Base-by-base conservation (phyloP, 1,140 invertebrate species). In the Ostrea edulis region DNA sequence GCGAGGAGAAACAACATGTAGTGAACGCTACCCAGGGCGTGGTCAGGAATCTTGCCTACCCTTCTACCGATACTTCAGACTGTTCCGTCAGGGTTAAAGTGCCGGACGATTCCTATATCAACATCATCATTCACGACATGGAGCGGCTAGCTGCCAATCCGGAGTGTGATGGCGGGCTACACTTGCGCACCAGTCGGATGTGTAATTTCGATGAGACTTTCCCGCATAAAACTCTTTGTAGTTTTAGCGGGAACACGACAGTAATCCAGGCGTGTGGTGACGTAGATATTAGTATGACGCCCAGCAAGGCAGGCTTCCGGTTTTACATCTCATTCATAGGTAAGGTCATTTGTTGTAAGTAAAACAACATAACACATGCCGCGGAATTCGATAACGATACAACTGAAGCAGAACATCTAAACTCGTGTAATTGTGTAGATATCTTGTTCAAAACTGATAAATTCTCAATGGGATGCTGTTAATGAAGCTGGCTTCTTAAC, bases 141-240 rank as follows among this genome's bases (percentile, higher is more conserved):
- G 68, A 77, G 68, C 68, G 68, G 9, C 22, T 77, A 1, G 22
- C 68, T 11, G 35, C 68, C 25, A 25, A 25, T 9, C 9, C 22
- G 12, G 29, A 77, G 25, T 77, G 68, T 77, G 68, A 77, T 11
- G 68, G 68, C 14, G 68, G 68, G 12, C 17, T 77, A 35, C 25
- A 12, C 17, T 25, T 77, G 68, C 68, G 68, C 29, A 77, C 68
- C 4, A 29, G 8, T 25, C 68, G 25, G 25, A 35, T 29, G 22
- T 77, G 68, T 77, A 77, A 77, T 77, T 77, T 77, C 29, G 68
- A 77, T 25, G 8, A 77, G 29, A 77, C 68, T 77, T 77, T 77
- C 25, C 68, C 68, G 29, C 68, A 25, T 25, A 77, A 77, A 77
- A 77, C 68, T 8, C 25, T 77, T 12, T 77, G 68, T 14, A 77